These are phyloP conservation scores for Bagarius yarrelli DNA, from an alignment of 2,113 vertebrate species.

Conservation along the genomic window DNA sequence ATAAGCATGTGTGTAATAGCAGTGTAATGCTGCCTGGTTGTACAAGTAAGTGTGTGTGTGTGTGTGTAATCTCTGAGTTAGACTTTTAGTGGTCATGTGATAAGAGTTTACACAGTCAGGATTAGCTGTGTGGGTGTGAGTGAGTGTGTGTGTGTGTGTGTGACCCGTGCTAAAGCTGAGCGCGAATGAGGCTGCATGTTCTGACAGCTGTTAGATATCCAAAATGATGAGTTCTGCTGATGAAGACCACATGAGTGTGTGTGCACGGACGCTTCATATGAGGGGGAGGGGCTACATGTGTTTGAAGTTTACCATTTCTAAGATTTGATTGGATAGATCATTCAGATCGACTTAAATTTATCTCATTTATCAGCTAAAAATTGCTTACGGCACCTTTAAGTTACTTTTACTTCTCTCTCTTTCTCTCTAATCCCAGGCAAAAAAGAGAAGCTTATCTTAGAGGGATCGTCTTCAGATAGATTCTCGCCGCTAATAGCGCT, in stretches of 20 bases:
- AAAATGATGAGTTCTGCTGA: slow-evolving; percentile 19
- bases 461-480: slow-evolving; percentile 15
- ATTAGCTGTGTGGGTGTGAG: slow-evolving; percentile 26
- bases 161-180: slow-evolving; percentile 27
- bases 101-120: not conserved
- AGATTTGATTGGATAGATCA: too few species aligned
- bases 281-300: not conserved
- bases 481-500: slow-evolving; percentile 9
- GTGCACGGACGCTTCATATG: not conserved
- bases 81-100: slow-evolving; percentile 26
- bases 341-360: too few species aligned
- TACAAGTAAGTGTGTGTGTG: slow-evolving; percentile 18
- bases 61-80: slow-evolving; percentile 24
- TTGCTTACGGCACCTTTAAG: not conserved
- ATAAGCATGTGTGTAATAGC: too few species aligned
- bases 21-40: not conserved
- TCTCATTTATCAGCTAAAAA: not conserved
- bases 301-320: not conserved
- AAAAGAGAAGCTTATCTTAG: not conserved
- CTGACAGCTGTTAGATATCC: slow-evolving; percentile 27
- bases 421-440: not conserved
- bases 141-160: slow-evolving; percentile 19
- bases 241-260: slow-evolving; percentile 21
- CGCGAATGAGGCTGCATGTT: slow-evolving; percentile 22
- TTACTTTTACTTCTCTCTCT: not conserved